phyloP scores from a whole-genome alignment of 2,113 vertebrate species.

The Myrmecophaga tridactyla region DNA sequence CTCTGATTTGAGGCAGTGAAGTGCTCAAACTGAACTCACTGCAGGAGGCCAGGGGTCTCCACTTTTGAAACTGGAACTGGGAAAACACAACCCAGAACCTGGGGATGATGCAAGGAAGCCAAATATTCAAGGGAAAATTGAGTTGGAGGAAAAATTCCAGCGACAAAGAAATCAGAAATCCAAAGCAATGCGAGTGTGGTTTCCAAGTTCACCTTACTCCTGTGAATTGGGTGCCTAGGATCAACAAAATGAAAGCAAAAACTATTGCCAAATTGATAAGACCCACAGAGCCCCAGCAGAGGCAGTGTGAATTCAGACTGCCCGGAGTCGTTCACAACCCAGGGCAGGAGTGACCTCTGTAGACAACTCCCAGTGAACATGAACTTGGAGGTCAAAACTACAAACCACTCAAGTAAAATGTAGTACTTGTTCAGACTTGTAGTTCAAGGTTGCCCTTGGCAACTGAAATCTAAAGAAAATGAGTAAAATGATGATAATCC shows the following conservation, averaged over 20 bases:
- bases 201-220: neutral
- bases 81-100: neutral
- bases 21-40: neutral
- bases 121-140: neutral
- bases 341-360: neutral
- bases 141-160: neutral
- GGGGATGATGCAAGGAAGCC: neutral
- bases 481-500: neutral
- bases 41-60: neutral
- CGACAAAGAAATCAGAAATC: neutral
- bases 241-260: neutral
- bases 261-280: neutral
- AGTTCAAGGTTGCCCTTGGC: slow-evolving; percentile 10
- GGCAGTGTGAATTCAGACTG: neutral
- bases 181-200: neutral
- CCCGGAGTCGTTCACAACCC: neutral
- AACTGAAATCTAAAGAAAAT: slow-evolving; percentile 46
- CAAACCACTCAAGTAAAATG: neutral
- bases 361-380: neutral
- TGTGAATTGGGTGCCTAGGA: neutral
- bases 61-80: neutral
- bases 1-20: neutral
- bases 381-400: slow-evolving; percentile 13
- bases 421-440: neutral
- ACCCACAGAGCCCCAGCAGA: neutral